Base-by-base conservation (phyloP, 2,888 invertebrate genomes). In the Acholoe squamosa region DNA sequence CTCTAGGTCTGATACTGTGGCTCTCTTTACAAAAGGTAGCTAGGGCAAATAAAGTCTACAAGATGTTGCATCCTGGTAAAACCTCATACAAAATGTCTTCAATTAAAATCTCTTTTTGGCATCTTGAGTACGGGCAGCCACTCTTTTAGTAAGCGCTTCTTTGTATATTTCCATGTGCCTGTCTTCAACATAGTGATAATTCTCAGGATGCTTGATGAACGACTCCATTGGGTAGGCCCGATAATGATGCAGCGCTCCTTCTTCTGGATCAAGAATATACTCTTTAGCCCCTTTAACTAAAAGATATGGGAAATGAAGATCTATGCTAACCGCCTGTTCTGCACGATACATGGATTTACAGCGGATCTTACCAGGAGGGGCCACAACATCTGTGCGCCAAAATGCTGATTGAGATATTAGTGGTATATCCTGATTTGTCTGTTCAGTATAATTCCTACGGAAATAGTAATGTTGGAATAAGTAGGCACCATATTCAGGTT, bases 381-480 rank as follows among this genome's bases (percentile, higher is more conserved):
- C 80, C 25, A 91, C 91, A n/a, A 89, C 89, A 33, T 89, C 89
- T 12, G 92, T 91, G n/a, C 91, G 80, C 88, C 90, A 92, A 33
- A 92, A 89, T 7, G 91, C 91, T 5, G 61, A 61, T 61, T 91
- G 91, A n/a, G 92, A 89, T 31, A 92, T 91, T 12, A 92, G 84
- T 43, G 56, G 89, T 10, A 89, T 91, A 10, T 51, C 43, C 12
- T 90, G 77, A 12, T 1, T 31, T 16, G 67, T 25, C 77, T 76
- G 71, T 28, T 22, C 28, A 12, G 90, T 89, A 52, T 5, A 56
- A 84, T 91, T 92, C 67, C 91, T 33, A 12, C 91, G 54, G 90
- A 91, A 91, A 89, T 92, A 92, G n/a, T 86, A 89, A 84, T 92
- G 92, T 67, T 92, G 92, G 89, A 92, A 92, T 34, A 92, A 52